Base-by-base conservation (phyloP, 2,888 invertebrate genomes). In the Ellobium chinense region DNA sequence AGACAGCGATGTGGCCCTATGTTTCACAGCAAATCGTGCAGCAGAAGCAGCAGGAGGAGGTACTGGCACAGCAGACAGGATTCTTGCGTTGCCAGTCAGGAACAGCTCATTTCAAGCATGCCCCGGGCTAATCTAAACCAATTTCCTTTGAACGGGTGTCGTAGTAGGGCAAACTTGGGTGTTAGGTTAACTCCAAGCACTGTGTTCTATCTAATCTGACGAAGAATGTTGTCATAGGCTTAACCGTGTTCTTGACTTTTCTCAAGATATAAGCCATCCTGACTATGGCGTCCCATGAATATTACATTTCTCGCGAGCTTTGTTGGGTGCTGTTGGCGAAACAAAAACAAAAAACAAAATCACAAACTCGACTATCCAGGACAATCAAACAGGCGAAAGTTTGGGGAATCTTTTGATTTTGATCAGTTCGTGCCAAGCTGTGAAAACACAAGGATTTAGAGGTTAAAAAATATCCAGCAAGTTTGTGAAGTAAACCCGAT, bases 151-250 rank as follows among this genome's bases (percentile, higher is more conserved):
- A 60, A 56, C 34, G 34, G 56, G 60, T 58, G 72, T 69, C 46
- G 31, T 60, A 34, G 24, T 3, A 24, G 31, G 12, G 12, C 21
- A 24, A 60, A 60, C 14, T 58, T n/a, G 34, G 72, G 72, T 72
- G 72, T 72, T 72, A 72, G 60, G 60, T 72, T 72, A 72, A 60
- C 36, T 60, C 60, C 24, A 24, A 58, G 37, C 56, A 58, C 37
- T 58, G 54, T 24, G 31, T 24, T 31, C 21, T 31, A 34, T 34
- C 58, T 58, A 70, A 70, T 70, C 70, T 70, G n/a, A 36, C 39
- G 2, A 54, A 31, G 34, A 70, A 70, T 46, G 12, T n/a, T 70
- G 31, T 31, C n/a, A 54, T 34, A 58, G 56, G 70, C 46, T 70
- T 54, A 54, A 31, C 12, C n/a, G 39, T 12, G 39, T n/a, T 34